phyloP scores from a whole-genome alignment of 2,888 invertebrate species.

The Eumerus sabulonum region DNA sequence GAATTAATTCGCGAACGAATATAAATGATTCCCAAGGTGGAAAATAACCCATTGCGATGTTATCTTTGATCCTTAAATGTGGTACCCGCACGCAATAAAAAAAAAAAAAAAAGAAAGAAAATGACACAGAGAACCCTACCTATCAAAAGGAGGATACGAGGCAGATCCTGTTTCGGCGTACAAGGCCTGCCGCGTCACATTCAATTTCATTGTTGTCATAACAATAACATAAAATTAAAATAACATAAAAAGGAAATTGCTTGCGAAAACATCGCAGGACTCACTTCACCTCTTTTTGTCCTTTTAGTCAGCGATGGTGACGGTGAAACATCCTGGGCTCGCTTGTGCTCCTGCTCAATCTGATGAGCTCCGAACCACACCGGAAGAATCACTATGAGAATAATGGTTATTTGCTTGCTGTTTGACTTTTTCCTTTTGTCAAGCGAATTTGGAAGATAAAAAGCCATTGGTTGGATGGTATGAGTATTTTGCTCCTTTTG shows the following conservation, averaged over 20 bases:
- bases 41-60: constrained; percentile 63
- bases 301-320: background rate
- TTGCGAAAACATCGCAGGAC: constrained; percentile 72
- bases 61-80: constrained; percentile 69
- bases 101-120: background rate
- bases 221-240: constrained; percentile 79
- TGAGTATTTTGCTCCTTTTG: no score
- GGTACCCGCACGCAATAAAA: constrained; percentile 67
- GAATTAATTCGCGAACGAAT: constrained; percentile 68
- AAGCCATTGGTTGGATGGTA: constrained; percentile 5
- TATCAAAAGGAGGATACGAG: constrained; percentile 56
- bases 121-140: constrained; percentile 29
- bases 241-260: constrained; percentile 79
- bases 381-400: constrained; percentile 67
- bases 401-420: constrained; percentile 68
- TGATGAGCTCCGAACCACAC: constrained; percentile 47
- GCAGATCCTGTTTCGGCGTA: constrained; percentile 44
- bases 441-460: constrained; percentile 53
- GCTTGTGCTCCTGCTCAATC: constrained; percentile 44
- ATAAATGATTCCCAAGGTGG: constrained; percentile 68
- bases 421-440: constrained; percentile 66
- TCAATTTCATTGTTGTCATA: constrained; percentile 79
- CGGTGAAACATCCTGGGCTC: constrained; percentile 8
- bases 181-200: constrained; percentile 74
- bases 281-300: constrained; percentile 37